Percentiles rank a stretch among this genome's conserved stretches.
Conservation (phyloP, 2,113 vertebrate species). For the Ahaetulla prasina region DNA sequence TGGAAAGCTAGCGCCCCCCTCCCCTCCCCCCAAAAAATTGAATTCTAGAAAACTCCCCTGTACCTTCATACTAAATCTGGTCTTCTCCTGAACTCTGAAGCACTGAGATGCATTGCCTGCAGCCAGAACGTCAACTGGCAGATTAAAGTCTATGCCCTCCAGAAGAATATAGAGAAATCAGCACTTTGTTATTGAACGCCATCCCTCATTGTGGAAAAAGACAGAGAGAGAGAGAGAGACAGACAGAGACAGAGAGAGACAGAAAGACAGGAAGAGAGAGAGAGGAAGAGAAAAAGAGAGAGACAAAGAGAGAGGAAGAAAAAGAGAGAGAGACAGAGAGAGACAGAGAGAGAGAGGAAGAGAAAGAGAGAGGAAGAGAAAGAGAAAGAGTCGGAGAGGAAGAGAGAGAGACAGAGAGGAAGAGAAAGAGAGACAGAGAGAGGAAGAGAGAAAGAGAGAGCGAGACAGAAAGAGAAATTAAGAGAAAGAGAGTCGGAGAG, state of each 20-base stretch:
- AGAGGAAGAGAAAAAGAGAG: too few relatives aligned
- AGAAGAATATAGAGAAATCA: slow-evolving; percentile 52
- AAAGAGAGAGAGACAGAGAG: too few relatives aligned
- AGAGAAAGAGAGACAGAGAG: too few relatives aligned
- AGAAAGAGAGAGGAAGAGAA: too few relatives aligned
- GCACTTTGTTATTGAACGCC: slow-evolving; percentile 48
- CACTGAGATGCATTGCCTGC: slow-evolving; percentile 34
- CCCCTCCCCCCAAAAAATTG: slow-evolving; percentile 15
- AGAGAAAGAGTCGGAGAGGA: too few relatives aligned
- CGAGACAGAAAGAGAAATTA: too few relatives aligned
- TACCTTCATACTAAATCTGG: slow-evolving; percentile 17
- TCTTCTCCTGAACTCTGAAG: slow-evolving; percentile 39
- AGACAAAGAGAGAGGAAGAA: too few relatives aligned
- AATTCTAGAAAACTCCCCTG: slow-evolving; percentile 33
- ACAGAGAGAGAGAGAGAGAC: not conserved
- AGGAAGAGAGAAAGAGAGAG: too few relatives aligned
- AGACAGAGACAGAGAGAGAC: too few relatives aligned
- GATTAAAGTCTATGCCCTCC: slow-evolving; percentile 41
- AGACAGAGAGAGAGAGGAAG: too few relatives aligned
- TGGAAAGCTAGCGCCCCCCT: slow-evolving; percentile 9
- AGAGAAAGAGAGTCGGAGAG: too few relatives aligned
- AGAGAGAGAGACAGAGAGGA: too few relatives aligned
- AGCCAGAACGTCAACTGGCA: slow-evolving; percentile 43
- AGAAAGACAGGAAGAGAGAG: not conserved
- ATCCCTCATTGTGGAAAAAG: slow-evolving; percentile 31